A percentile compares a stretch with the other conserved stretches of the same genome.
These are phyloP conservation scores for Epirrita christyi DNA, from an alignment of 2,888 invertebrate genomes.

Conservation along the genomic window DNA sequence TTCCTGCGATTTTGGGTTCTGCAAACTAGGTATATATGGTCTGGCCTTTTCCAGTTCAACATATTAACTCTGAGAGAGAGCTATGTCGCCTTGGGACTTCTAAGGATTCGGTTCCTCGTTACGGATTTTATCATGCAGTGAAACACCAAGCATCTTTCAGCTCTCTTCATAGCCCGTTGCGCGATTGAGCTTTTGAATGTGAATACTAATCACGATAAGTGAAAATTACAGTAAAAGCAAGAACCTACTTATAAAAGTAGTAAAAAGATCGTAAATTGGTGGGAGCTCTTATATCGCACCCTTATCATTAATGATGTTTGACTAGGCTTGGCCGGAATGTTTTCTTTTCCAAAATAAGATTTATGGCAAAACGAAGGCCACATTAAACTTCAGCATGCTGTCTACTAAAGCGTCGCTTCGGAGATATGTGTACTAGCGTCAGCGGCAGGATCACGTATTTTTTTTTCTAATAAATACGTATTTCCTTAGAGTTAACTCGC, in stretches of 20 bases:
- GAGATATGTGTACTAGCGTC: too few species aligned
- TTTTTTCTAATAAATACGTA: too few species aligned
- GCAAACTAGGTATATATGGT: too few species aligned
- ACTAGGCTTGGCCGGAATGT: constrained; percentile 4
- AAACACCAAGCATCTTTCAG: not conserved
- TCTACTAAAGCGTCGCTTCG: not conserved
- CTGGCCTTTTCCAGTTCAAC: too few species aligned
- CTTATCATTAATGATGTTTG: constrained; percentile 6
- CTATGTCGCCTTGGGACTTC: too few species aligned
- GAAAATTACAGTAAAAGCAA: constrained; percentile 9
- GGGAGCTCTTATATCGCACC: not conserved
- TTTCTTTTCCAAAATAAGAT: constrained; percentile 9
- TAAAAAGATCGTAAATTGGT: constrained; percentile 18
- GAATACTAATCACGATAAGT: constrained; percentile 12
- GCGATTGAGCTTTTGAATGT: too few species aligned
- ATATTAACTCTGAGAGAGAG: too few species aligned
- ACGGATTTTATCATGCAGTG: not conserved
- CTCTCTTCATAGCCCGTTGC: too few species aligned
- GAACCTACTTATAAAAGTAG: constrained; percentile 3
- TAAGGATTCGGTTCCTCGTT: too few species aligned
- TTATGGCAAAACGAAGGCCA: constrained; percentile 2
- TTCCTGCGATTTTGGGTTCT: too few species aligned
- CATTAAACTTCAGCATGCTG: not conserved
- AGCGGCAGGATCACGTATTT: too few species aligned
- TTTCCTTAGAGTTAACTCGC: too few species aligned